These are phyloP conservation scores for Oryzias celebensis DNA, from an alignment of 2,113 vertebrate genomes.

Conservation along the genomic window DNA sequence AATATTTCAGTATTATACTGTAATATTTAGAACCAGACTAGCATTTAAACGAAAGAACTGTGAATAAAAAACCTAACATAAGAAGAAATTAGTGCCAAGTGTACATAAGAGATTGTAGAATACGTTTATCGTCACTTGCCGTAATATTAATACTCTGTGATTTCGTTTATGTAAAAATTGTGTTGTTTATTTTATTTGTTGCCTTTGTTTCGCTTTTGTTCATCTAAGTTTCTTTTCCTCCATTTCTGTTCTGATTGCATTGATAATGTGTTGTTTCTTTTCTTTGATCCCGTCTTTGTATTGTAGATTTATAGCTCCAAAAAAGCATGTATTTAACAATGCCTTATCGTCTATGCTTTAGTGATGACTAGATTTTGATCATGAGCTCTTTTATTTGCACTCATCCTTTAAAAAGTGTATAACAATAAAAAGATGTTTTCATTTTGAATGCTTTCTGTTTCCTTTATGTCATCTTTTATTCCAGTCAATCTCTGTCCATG, in stretches of 20 bases:
- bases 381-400: slow-evolving; percentile 79
- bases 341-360: slow-evolving; percentile 80
- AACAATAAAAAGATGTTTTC: slow-evolving; percentile 82
- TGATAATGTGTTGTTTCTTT: slow-evolving; percentile 69
- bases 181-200: slow-evolving; percentile 67
- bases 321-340: slow-evolving; percentile 80
- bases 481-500: slow-evolving; percentile 54
- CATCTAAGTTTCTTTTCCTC: slow-evolving; percentile 49
- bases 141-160: slow-evolving; percentile 66
- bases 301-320: slow-evolving; percentile 72
- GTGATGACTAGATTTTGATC: slow-evolving; percentile 76
- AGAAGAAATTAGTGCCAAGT: slow-evolving; percentile 73
- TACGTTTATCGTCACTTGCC: slow-evolving; percentile 67
- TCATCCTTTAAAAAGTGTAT: slow-evolving; percentile 81
- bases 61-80: slow-evolving; percentile 47
- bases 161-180: slow-evolving; percentile 36
- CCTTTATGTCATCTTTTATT: slow-evolving; percentile 69
- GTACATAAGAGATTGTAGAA: slow-evolving; percentile 74
- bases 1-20: slow-evolving; percentile 68
- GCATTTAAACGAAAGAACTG: slow-evolving; percentile 38
- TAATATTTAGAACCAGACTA: slow-evolving; percentile 48
- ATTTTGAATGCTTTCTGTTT: slow-evolving; percentile 79
- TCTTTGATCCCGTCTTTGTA: slow-evolving; percentile 72
- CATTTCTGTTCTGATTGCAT: slow-evolving; percentile 67
- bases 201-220: slow-evolving; percentile 44